These are phyloP conservation scores for Pipistrellus kuhlii DNA, from an alignment of 2,797 vertebrate genomes.

Conservation along the genomic window DNA sequence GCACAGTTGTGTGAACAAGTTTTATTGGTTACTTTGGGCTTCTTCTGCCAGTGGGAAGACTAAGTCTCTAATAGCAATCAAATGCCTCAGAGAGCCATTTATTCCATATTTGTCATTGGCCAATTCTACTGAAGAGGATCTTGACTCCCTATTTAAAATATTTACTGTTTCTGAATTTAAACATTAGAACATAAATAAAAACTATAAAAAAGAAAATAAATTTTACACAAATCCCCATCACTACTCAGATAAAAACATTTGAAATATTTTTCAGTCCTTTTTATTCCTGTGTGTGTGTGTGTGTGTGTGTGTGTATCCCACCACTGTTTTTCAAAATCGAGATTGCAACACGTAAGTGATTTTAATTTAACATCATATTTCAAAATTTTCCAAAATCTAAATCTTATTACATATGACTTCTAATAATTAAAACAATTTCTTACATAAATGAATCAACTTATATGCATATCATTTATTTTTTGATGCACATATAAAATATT, in stretches of 20 bases:
- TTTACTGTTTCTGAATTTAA: not conserved
- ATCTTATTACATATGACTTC: not conserved
- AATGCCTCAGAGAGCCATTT: constrained; percentile 55
- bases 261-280: not conserved
- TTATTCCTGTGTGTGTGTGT: not conserved
- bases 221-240: not conserved
- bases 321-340: not conserved
- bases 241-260: not conserved
- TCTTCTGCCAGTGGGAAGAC: constrained; percentile 63
- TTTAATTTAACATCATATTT: not conserved
- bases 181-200: not conserved
- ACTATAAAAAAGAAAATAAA: not conserved
- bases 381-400: not conserved
- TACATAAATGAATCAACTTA: not conserved
- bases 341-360: not conserved
- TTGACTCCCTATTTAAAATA: constrained; percentile 12
- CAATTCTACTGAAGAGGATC: constrained; percentile 46
- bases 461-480: not conserved
- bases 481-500: not conserved
- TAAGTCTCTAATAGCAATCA: constrained; percentile 63
- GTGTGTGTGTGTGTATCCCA: not conserved
- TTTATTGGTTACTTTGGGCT: constrained; percentile 76
- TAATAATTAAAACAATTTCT: not conserved
- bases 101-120: constrained; percentile 45
- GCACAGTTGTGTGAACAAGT: constrained; percentile 80